Base-by-base conservation (phyloP, 2,888 invertebrate genomes). In the Ceraclea dissimilis region DNA sequence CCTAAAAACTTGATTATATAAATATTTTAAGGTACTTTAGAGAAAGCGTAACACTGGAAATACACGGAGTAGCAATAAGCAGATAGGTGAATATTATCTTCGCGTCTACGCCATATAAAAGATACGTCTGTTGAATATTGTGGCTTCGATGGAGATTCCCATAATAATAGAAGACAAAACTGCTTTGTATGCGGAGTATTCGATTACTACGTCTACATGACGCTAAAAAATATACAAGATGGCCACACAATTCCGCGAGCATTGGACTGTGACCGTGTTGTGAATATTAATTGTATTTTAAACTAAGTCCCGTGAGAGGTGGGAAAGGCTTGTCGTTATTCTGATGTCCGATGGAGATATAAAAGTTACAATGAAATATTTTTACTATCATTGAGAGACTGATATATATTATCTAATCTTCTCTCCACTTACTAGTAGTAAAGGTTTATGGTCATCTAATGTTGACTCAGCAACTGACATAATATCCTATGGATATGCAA, bases 241-340 rank as follows among this genome's bases (percentile, higher is more conserved):
- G 55, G 48, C 49, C 57, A 49, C 56, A 49, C 53, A 58, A 57
- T 57, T 60, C 55, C 52, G 57, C 60, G 53, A 60, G 54, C 51
- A 54, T 52, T 44, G 58, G 54, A 52, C 58, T 44, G 51, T 26
- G 51, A 18, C 34, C 60, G 55, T 57, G 55, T 39, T 26, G 47
- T 55, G 60, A 60, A 60, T 60, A 56, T 57, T 60, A 54, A 57
- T 52, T 54, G 48, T 18, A 39, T 39, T 39, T 51, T 46, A 49
- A 54, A 54, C 50, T 44, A 50, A 54, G 31, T 16, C 48, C 26
- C 44, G 51, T 17, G 26, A 26, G 54, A 18, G 54, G 39, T n/a
- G 39, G 13, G 13, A 39, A 2, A 39, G 48, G 33, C 48, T 26
- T 52, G 44, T 43, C 47, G 47, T 20, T 18, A 49, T 20, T 26